Evolutionary conservation across 1,140 invertebrate species (phyloP), one percentile per base, ranked within the genome.

Genomic region (Phthorimaea operculella): DNA sequence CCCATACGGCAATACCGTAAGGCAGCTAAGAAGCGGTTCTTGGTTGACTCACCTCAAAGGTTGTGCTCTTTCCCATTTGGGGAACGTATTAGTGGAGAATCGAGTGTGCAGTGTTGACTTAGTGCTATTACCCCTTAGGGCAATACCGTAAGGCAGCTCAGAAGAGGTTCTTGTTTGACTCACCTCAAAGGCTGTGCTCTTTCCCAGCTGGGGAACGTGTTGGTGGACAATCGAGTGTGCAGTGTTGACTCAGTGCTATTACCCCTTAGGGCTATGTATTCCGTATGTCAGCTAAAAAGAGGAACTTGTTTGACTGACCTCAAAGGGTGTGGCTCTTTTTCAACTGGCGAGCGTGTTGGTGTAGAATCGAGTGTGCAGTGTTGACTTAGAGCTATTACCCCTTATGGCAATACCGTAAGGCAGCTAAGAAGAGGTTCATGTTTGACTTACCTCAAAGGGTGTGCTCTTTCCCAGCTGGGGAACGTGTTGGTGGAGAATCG

Each of bases 181-280:
- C 86, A 96, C 94, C 97, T 92, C 70, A 99, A 88, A n/a, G 98
- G 98, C 87, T 99, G 98, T 10, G 98, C 97, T 70, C 98, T 90
- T 83, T 99, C 98, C 98, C 98, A 99, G 74, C 94, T 98, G 6
- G 98, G 98, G 74, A 99, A 99, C 15, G 98, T 99, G 84, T 99
- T 99, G 48, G 98, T 99, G 1, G 97, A 99, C 87, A 99, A 99
- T 60, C 90, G 88, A 15, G 97, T 98, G 79, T 99, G 98, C 1
- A n/a, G n/a, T n/a, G n/a, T n/a, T n/a, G n/a, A n/a, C n/a, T n/a
- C n/a, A n/a, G n/a, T n/a, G n/a, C n/a, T n/a, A n/a, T n/a, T n/a
- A n/a, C n/a, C n/a, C n/a, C n/a, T n/a, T n/a, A n/a, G n/a, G n/a
- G n/a, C n/a, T n/a, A n/a, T n/a, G n/a, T n/a, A n/a, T n/a, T n/a